These are phyloP conservation scores for Yponomeuta cagnagella DNA, from an alignment of 2,888 invertebrate species.

Conservation along the genomic window DNA sequence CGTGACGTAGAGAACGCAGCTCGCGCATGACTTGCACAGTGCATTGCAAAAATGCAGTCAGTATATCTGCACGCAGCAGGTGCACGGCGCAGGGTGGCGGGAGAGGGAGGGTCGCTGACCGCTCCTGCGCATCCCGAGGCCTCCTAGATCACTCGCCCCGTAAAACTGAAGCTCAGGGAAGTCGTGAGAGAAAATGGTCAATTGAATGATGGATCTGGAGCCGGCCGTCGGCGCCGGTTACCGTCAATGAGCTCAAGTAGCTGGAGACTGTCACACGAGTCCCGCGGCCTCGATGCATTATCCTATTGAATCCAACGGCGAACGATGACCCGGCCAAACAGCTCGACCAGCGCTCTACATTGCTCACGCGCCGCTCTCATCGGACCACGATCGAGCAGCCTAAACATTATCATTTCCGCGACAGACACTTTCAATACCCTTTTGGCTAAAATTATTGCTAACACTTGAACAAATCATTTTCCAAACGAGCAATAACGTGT, in stretches of 20 bases:
- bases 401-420: neutral
- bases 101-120: slow-evolving; percentile 20
- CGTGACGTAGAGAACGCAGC: slow-evolving; percentile 4
- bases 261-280: neutral
- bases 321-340: too few species aligned
- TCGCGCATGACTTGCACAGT: neutral
- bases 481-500: neutral
- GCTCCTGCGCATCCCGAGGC: slow-evolving; percentile 18
- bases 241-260: slow-evolving; percentile 1
- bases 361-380: neutral
- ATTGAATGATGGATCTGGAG: slow-evolving; percentile 1
- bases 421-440: neutral
- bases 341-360: slow-evolving; percentile 2
- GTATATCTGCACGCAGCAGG: slow-evolving; percentile 2
- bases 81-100: slow-evolving; percentile 21
- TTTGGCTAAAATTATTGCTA: neutral
- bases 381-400: neutral
- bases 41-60: neutral
- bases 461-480: neutral
- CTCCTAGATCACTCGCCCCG: slow-evolving; percentile 4
- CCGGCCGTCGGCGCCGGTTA: neutral
- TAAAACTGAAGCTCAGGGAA: neutral
- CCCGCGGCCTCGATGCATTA: neutral
- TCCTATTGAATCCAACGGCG: neutral
- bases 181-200: neutral